A percentile compares a stretch with the other conserved stretches of the same genome.
These are phyloP conservation scores for Sminthurinus signatus DNA, from an alignment of 1,140 invertebrate species.

Conservation along the genomic window DNA sequence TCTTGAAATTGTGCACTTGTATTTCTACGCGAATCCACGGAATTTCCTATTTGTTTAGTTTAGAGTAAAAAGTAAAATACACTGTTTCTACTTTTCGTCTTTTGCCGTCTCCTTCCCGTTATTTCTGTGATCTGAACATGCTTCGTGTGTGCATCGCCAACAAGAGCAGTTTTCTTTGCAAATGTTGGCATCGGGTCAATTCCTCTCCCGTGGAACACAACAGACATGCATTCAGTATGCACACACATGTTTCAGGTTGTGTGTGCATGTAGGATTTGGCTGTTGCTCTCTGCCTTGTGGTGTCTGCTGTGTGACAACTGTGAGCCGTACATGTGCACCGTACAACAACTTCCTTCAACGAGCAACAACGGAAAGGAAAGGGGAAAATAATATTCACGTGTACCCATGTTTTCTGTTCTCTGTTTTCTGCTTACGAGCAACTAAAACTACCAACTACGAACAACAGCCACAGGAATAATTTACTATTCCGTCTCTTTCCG, in stretches of 20 bases:
- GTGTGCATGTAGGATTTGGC: neutral
- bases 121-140: neutral
- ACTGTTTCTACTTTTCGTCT: neutral
- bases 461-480: neutral
- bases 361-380: neutral
- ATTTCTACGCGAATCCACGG: neutral
- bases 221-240: too few relatives aligned
- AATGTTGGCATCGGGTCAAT: neutral
- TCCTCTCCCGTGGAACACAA: too few relatives aligned
- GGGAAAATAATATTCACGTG: neutral
- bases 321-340: neutral
- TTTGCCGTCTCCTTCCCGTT: neutral
- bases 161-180: neutral
- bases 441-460: neutral
- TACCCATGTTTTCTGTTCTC: neutral
- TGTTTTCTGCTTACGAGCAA: neutral
- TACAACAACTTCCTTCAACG: neutral
- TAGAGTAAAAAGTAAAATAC: neutral
- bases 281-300: neutral
- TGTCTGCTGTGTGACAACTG: neutral
- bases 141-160: neutral
- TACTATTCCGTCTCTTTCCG: neutral
- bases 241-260: too few relatives aligned
- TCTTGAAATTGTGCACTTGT: slow-evolving; percentile 9
- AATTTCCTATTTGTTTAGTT: neutral